These are phyloP conservation scores for Acanthaster planci DNA, from an alignment of 35 echinoderm and acorn worm genomes.

Conservation along the genomic window DNA sequence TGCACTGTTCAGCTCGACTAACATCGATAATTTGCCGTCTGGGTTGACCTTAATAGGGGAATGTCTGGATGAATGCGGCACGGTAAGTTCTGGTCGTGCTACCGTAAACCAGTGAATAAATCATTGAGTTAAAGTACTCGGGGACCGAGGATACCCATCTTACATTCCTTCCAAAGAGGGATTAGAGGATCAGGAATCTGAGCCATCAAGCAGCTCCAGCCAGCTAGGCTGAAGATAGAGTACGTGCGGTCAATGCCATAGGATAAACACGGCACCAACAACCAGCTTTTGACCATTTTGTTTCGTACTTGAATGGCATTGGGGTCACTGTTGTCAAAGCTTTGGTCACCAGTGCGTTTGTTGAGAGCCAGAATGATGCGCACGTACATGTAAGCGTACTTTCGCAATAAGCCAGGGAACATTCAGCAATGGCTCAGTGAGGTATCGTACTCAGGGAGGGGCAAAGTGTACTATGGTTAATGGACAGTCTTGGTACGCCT, in stretches of 20 bases:
- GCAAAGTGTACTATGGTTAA: background rate
- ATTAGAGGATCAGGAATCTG: background rate
- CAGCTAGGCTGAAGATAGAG: background rate
- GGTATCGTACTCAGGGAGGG: background rate
- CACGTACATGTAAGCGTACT: slow-evolving; percentile 22
- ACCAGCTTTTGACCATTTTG: slow-evolving; percentile 18
- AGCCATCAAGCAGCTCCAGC: background rate
- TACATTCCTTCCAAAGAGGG: background rate
- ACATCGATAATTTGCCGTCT: too few relatives aligned
- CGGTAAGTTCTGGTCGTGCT: background rate
- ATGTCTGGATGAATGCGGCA: background rate
- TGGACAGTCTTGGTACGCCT: background rate
- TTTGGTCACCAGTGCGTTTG: background rate
- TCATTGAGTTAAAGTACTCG: background rate
- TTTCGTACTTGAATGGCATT: background rate
- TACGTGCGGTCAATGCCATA: slow-evolving; percentile 13
- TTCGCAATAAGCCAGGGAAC: slow-evolving; percentile 4
- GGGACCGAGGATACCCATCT: background rate
- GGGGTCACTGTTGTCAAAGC: background rate
- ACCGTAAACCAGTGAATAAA: slow-evolving; percentile 9
- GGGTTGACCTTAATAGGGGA: background rate
- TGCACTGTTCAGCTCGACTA: too few relatives aligned
- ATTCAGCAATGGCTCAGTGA: background rate
- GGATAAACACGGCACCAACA: slow-evolving; percentile 14
- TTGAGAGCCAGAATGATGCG: background rate